Evolutionary conservation across 2,888 invertebrate species (phyloP), one percentile per base, ranked within the genome.

Genomic region (Pecten maximus): DNA sequence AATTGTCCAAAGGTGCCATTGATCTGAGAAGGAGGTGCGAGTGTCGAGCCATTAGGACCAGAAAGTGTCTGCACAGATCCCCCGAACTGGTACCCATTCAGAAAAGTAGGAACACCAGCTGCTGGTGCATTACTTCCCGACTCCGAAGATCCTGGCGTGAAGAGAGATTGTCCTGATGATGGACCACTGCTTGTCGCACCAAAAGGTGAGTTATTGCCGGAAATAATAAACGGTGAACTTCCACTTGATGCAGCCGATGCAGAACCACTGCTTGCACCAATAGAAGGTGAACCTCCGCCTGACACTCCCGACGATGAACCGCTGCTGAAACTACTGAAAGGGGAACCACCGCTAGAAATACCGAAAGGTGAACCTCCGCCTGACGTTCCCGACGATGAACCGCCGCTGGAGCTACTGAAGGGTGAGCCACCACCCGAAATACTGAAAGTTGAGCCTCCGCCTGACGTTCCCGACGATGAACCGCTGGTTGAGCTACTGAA

Each of bases 91-190:
- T 39, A 74, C n/a, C 23, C 88, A 40, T 90, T 88, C 28, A 88
- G 87, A 39, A 91, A 88, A 87, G 90, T 91, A 1, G 92, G 92
- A n/a, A 90, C 91, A 0, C 90, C 90, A 44, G 87, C 89, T n/a
- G 88, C 91, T 86, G 87, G 90, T 19, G 40, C 16, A 40, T 15
- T 4, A 88, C 48, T 39, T 88, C 44, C 88, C 10, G 50, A 10
- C 23, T 23, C 50, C 15, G 50, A 54, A 54, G 50, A 60, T 3
- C 60, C 60, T 60, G 28, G 2, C 16, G n/a, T 60, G 28, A 60
- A 60, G 3, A n/a, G 60, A 3, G 60, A 60, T 60, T 28, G n/a
- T 28, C 60, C 60, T 3, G 12, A 28, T 0, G 28, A 6, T n/a
- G 60, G n/a, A n/a, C n/a, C 60, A 60, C 60, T 28, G 12, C 28